Evolutionary conservation across 2,113 vertebrate species (phyloP).

Genomic region (Paralichthys olivaceus): DNA sequence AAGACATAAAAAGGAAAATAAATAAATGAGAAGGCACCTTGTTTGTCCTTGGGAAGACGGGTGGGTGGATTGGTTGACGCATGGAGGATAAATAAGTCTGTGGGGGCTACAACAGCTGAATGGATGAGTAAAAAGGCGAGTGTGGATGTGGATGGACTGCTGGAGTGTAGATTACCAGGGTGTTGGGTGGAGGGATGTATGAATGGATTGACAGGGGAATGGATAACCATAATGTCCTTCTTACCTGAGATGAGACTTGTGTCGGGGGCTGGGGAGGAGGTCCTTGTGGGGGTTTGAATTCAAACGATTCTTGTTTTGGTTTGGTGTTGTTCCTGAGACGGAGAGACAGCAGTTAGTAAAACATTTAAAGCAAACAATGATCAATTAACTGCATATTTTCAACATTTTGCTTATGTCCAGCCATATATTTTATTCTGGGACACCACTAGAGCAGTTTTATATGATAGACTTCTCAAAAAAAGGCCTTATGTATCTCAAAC

Average conservation of each 20-base stretch:
- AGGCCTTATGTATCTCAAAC: neutral
- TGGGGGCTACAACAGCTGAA: constrained; percentile 8
- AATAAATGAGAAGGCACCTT: constrained; percentile 53
- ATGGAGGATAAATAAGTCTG: constrained; percentile 34
- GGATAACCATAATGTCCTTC: neutral
- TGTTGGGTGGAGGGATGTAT: constrained; percentile 29
- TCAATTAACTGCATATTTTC: neutral
- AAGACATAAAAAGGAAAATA: constrained; percentile 7
- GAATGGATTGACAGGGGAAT: constrained; percentile 11
- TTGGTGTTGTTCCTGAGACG: constrained; percentile 91
- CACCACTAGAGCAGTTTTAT: neutral
- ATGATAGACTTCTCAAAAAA: neutral
- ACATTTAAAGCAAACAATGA: neutral
- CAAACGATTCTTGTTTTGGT: constrained; percentile 97
- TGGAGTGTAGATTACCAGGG: neutral
- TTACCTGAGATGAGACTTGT: constrained; percentile 80
- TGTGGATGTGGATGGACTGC: constrained; percentile 16
- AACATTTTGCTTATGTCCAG: neutral
- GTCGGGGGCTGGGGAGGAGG: constrained; percentile 78
- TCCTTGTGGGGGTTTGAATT: constrained; percentile 89
- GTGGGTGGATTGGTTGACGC: neutral
- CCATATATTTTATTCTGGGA: neutral
- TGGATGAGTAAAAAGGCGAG: constrained; percentile 31
- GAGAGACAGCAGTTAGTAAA: constrained; percentile 10
- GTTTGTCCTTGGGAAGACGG: constrained; percentile 60